These are phyloP conservation scores for Drosophila pectinifera DNA, from an alignment of 1,140 invertebrate species.

Conservation along the genomic window DNA sequence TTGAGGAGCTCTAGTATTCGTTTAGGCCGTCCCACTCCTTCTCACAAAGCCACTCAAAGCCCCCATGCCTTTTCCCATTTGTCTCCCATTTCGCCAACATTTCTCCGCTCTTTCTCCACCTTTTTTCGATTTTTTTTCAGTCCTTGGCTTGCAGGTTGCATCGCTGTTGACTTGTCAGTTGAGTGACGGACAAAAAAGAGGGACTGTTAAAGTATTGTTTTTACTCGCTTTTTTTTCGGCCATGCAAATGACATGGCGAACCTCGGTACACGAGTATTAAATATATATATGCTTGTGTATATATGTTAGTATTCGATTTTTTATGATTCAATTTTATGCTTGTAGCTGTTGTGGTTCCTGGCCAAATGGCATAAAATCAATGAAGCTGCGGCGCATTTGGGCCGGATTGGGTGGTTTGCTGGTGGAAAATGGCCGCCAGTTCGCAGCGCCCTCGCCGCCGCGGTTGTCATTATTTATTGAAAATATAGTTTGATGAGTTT, in stretches of 20 bases:
- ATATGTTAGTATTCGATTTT: slow-evolving; percentile 44
- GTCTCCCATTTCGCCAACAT: slow-evolving; percentile 27
- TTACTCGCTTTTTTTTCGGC: slow-evolving; percentile 16
- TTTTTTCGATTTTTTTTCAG: slow-evolving; percentile 11
- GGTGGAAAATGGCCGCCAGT: slow-evolving; percentile 53
- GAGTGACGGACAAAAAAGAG: slow-evolving; percentile 39
- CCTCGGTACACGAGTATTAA: slow-evolving; percentile 32
- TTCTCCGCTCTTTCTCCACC: slow-evolving; percentile 20
- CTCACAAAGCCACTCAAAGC: slow-evolving; percentile 34
- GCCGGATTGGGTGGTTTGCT: slow-evolving; percentile 2
- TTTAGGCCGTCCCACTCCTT: slow-evolving; percentile 34
- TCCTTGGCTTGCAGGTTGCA: slow-evolving; percentile 60
- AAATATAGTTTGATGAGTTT: slow-evolving; percentile 83
- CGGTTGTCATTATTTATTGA: slow-evolving; percentile 80
- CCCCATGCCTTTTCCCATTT: slow-evolving; percentile 18
- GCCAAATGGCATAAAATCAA: slow-evolving; percentile 75
- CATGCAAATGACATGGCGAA: slow-evolving; percentile 68
- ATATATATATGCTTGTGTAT: slow-evolving; percentile 24
- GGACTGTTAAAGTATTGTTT: slow-evolving; percentile 26
- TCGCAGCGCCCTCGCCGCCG: slow-evolving; percentile 1
- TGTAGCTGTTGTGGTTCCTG: slow-evolving; percentile 53
- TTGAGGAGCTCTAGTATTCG: slow-evolving; percentile 53
- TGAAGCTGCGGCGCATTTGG: slow-evolving; percentile 57
- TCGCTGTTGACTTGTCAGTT: slow-evolving; percentile 70
- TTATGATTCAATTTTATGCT: slow-evolving; percentile 70